phyloP scores from a whole-genome alignment of 1,140 invertebrate species.

The Ips typographus region DNA sequence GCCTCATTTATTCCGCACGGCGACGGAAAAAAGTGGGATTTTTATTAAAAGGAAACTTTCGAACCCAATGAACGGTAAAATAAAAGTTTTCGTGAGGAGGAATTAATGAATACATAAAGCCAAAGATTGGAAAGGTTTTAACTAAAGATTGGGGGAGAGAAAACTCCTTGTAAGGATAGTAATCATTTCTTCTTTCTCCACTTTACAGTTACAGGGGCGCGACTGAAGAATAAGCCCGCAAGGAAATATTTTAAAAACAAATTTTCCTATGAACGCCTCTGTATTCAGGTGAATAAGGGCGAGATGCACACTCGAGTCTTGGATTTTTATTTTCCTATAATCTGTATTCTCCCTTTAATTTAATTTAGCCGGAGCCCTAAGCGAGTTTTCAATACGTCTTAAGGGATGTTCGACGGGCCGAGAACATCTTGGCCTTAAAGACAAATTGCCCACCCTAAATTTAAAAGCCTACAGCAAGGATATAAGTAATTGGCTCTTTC shows the following conservation, averaged over 20 bases:
- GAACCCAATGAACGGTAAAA: slow-evolving; percentile 35
- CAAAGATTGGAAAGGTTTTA: slow-evolving; percentile 35
- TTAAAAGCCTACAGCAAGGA: slow-evolving; percentile 21
- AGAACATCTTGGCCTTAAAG: slow-evolving; percentile 25
- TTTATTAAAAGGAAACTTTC: slow-evolving; percentile 19
- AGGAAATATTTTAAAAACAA: background rate
- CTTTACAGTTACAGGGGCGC: slow-evolving; percentile 14
- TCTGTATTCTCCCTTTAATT: slow-evolving; percentile 35
- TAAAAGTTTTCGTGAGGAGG: slow-evolving; percentile 37
- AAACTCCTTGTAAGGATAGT: slow-evolving; percentile 26
- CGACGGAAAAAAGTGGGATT: slow-evolving; percentile 18
- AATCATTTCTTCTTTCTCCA: slow-evolving; percentile 15
- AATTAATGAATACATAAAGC: slow-evolving; percentile 38
- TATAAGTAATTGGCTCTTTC: slow-evolving; percentile 32
- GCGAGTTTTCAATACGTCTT: slow-evolving; percentile 31
- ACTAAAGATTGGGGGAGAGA: slow-evolving; percentile 19
- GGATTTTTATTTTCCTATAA: slow-evolving; percentile 35
- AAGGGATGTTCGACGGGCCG: slow-evolving; percentile 27
- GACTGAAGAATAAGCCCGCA: background rate
- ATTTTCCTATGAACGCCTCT: slow-evolving; percentile 2
- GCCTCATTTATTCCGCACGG: slow-evolving; percentile 24
- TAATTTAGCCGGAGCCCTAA: slow-evolving; percentile 22
- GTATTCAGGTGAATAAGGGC: slow-evolving; percentile 21
- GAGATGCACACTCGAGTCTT: slow-evolving; percentile 10
- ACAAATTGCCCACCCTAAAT: slow-evolving; percentile 33